Percentiles rank a stretch among this genome's conserved stretches.
These are phyloP conservation scores for Gambusia holbrooki DNA, from an alignment of 2,113 vertebrate genomes.

Conservation along the genomic window DNA sequence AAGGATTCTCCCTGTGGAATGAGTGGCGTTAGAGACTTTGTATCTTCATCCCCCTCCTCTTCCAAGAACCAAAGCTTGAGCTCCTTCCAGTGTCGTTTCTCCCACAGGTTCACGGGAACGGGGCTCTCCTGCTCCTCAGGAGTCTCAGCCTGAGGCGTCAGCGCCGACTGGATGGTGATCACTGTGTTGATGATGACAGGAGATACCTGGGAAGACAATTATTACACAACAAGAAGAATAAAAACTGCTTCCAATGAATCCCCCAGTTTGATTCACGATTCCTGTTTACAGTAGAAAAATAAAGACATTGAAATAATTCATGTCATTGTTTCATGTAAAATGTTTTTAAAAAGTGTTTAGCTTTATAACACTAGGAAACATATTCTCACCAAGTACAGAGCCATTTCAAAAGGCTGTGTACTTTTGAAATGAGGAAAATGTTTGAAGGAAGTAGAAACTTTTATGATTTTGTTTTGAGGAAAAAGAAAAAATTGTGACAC, in stretches of 20 bases:
- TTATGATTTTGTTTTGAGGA: not conserved
- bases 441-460: not conserved
- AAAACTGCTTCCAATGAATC: not conserved
- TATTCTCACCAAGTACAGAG: not conserved
- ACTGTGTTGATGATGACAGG: constrained; percentile 98
- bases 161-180: constrained; percentile 92
- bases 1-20: constrained; percentile 87
- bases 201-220: constrained; percentile 85
- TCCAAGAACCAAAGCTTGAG: constrained; percentile 97
- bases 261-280: not conserved
- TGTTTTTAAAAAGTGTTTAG: no score
- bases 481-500: not conserved
- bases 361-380: no score
- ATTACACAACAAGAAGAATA: not conserved
- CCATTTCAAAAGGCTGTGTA: not conserved
- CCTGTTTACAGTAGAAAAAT: not conserved
- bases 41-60: constrained; percentile 82
- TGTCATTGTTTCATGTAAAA: no score
- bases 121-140: constrained; percentile 82
- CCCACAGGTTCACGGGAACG: constrained; percentile 86
- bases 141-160: constrained; percentile 86
- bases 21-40: constrained; percentile 72
- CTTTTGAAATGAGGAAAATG: not conserved
- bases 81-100: constrained; percentile 85
- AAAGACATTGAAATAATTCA: not conserved